Conservation (phyloP, 2,113 vertebrate genomes). For the Cinclus mexicanus region DNA sequence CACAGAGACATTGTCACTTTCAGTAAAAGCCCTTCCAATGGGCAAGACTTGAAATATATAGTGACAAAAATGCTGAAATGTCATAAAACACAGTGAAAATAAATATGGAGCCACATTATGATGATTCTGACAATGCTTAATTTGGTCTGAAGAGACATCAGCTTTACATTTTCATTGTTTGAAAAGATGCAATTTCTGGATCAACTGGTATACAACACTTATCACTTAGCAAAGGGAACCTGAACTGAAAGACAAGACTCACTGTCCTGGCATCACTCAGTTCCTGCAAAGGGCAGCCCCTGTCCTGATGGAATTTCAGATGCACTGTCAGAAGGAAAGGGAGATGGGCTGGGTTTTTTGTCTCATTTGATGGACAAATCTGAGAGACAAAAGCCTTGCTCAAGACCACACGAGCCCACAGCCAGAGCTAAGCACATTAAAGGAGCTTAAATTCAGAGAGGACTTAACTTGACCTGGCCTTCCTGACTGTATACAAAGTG, state of each 20-base stretch:
- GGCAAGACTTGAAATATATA: fast-evolving
- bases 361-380: neutral
- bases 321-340: neutral
- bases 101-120: neutral
- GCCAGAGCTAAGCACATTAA: neutral
- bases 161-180: neutral
- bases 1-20: neutral
- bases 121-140: no score
- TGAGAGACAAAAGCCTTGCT: neutral
- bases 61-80: neutral
- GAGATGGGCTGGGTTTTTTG: neutral
- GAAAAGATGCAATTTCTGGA: neutral
- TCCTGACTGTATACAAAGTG: neutral
- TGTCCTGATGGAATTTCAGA: neutral
- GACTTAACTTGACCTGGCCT: neutral
- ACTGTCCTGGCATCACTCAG: neutral
- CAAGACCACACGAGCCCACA: neutral
- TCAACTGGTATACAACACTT: neutral
- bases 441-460: neutral
- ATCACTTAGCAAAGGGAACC: neutral
- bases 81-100: neutral
- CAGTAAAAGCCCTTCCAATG: neutral
- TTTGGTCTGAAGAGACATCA: neutral
- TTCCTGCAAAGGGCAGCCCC: neutral
- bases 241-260: neutral